These are phyloP conservation scores for Phania funesta DNA, from an alignment of 2,888 invertebrate species.

Conservation along the genomic window DNA sequence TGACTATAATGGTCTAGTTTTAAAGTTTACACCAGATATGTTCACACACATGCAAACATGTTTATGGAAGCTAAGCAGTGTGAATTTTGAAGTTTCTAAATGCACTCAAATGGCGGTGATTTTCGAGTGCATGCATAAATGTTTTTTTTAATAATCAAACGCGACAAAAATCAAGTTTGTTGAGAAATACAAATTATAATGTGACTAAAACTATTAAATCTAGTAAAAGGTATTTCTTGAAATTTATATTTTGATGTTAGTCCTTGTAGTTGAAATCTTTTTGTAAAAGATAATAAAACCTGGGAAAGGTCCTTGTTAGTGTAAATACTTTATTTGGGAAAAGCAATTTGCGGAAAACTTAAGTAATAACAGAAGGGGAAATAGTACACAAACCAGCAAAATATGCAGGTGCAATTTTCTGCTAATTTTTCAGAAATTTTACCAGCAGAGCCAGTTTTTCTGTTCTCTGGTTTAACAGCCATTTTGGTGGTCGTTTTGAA, in stretches of 20 bases:
- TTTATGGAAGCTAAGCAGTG: conserved; percentile 1
- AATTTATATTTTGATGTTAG: conserved; percentile 2
- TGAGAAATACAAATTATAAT: neutral
- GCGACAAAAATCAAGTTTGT: neutral
- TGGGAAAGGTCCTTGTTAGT: too few species aligned
- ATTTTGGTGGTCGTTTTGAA: too few species aligned
- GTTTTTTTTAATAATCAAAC: conserved; percentile 20
- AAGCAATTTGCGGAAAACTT: too few species aligned
- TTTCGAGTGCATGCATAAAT: neutral
- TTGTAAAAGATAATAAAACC: too few species aligned
- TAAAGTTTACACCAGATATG: conserved; percentile 56
- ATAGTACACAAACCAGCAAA: too few species aligned
- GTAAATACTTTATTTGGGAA: too few species aligned
- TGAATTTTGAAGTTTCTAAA: neutral
- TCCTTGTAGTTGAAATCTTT: neutral
- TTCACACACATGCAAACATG: neutral
- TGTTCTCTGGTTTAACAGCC: too few species aligned
- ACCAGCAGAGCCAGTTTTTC: too few species aligned
- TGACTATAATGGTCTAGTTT: conserved; percentile 52
- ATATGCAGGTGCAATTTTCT: too few species aligned
- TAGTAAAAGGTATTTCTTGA: neutral
- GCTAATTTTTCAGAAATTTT: too few species aligned
- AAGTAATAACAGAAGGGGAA: too few species aligned
- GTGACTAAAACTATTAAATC: conserved; percentile 38
- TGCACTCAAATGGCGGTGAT: conserved; percentile 14